A percentile compares a stretch with the other conserved stretches of the same genome.
These are phyloP conservation scores for Pelobates cultripes DNA, from an alignment of 2,797 vertebrate genomes.

Conservation along the genomic window DNA sequence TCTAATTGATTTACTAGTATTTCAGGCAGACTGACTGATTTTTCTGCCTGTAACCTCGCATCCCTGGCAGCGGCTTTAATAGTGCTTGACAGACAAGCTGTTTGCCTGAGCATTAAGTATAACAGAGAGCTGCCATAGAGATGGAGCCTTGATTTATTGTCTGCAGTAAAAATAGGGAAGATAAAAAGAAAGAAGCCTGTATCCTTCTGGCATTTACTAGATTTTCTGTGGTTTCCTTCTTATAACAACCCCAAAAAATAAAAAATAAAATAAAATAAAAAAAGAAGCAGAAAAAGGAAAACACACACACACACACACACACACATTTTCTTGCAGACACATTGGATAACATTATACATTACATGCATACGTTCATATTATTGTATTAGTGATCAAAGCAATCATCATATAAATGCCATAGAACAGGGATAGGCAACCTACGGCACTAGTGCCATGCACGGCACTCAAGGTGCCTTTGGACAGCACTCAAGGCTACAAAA, in stretches of 20 bases:
- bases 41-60: slow-evolving; percentile 66
- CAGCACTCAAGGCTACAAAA: no score
- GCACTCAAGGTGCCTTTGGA: no score
- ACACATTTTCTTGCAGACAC: no score
- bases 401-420: no score
- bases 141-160: slow-evolving; percentile 75
- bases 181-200: slow-evolving; percentile 52
- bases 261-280: neutral
- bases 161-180: slow-evolving; percentile 62
- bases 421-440: no score
- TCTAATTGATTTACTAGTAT: slow-evolving; percentile 77
- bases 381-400: neutral
- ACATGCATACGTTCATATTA: neutral
- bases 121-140: slow-evolving; percentile 73
- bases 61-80: slow-evolving; percentile 72
- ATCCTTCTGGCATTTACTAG: slow-evolving; percentile 26
- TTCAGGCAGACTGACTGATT: slow-evolving; percentile 65
- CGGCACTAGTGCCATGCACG: no score
- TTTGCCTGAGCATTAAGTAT: slow-evolving; percentile 74
- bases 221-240: slow-evolving; percentile 43
- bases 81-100: slow-evolving; percentile 74
- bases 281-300: no score
- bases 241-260: slow-evolving; percentile 5
- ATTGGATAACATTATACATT: no score
- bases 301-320: no score